These are phyloP conservation scores for Falco rusticolus DNA, from an alignment of 2,797 vertebrate genomes.

Conservation along the genomic window DNA sequence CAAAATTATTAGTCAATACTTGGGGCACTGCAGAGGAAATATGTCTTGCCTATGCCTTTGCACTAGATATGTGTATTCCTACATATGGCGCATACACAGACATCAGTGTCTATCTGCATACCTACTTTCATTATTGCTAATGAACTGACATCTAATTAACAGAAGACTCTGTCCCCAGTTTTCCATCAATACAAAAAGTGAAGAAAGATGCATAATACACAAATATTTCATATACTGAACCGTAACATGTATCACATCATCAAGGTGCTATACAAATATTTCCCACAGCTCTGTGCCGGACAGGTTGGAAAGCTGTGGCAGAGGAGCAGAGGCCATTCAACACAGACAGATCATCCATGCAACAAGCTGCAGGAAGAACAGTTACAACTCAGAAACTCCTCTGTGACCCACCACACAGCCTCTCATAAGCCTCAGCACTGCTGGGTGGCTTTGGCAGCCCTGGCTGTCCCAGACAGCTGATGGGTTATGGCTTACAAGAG, in stretches of 20 bases:
- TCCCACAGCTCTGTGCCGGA: background rate
- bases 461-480: background rate
- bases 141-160: background rate
- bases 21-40: background rate
- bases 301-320: background rate
- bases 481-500: background rate
- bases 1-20: background rate
- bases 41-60: background rate
- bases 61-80: background rate
- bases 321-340: background rate
- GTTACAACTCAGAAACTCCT: background rate
- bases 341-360: background rate
- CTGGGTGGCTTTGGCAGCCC: background rate
- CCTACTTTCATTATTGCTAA: background rate
- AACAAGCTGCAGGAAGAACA: background rate
- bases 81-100: background rate
- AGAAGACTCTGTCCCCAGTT: background rate
- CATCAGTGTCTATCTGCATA: background rate
- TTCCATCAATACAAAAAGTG: background rate
- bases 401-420: background rate
- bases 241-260: background rate
- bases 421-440: background rate
- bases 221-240: background rate
- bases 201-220: background rate
- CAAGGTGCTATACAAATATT: background rate